A percentile compares a stretch with the other conserved stretches of the same genome.
phyloP scores from a whole-genome alignment of 2,113 vertebrate species.

The Hucho hucho region DNA sequence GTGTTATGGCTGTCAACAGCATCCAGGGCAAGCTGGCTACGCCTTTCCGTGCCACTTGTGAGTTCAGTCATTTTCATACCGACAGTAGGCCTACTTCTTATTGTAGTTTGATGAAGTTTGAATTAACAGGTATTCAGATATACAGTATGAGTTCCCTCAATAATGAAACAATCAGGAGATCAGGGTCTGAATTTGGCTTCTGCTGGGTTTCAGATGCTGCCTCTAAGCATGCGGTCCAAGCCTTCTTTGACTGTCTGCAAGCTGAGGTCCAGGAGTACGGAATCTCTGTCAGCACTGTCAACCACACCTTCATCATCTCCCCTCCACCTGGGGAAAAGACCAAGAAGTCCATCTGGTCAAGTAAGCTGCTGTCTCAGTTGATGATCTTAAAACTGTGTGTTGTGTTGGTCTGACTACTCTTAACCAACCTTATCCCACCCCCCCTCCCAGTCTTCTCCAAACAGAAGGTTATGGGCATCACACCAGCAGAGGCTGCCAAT shows the following conservation, averaged over 20 bases:
- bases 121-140: neutral
- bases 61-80: slow-evolving; percentile 60
- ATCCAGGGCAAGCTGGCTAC: slow-evolving; percentile 90
- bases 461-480: slow-evolving; percentile 75
- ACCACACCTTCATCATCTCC: slow-evolving; percentile 85
- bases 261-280: slow-evolving; percentile 90
- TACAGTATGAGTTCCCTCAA: neutral
- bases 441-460: slow-evolving; percentile 79
- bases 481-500: slow-evolving; percentile 77
- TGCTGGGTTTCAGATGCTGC: slow-evolving; percentile 80
- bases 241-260: slow-evolving; percentile 92
- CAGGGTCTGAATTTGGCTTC: neutral
- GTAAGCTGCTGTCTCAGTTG: slow-evolving; percentile 46
- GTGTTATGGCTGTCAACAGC: slow-evolving; percentile 91
- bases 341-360: slow-evolving; percentile 53
- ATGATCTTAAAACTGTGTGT: neutral
- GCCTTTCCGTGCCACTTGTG: slow-evolving; percentile 90
- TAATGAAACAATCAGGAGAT: neutral
- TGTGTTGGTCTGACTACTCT: neutral
- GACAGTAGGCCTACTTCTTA: slow-evolving; percentile 75
- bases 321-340: slow-evolving; percentile 2
- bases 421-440: neutral
- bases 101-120: slow-evolving; percentile 47
- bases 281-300: slow-evolving; percentile 88
- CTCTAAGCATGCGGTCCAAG: slow-evolving; percentile 90